Percentiles rank a stretch among this genome's conserved stretches.
These are phyloP conservation scores for Apus apus DNA, from an alignment of 2,113 vertebrate species.

Conservation along the genomic window DNA sequence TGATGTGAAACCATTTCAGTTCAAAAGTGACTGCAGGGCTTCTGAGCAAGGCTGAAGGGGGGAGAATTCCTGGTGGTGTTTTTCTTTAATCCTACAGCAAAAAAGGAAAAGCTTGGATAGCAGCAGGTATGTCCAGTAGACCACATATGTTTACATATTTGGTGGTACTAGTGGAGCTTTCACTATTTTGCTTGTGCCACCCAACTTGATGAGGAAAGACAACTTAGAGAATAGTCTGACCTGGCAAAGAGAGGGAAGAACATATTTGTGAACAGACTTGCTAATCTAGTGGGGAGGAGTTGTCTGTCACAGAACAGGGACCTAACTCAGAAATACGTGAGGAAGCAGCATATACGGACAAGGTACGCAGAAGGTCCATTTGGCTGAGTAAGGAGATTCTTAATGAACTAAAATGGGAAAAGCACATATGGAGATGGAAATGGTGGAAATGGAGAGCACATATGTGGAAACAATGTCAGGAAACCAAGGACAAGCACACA, in stretches of 20 bases:
- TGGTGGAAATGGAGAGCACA: conserved; percentile 3
- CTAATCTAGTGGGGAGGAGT: not conserved
- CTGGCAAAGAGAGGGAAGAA: not conserved
- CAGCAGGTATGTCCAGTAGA: not conserved
- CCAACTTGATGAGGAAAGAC: not conserved
- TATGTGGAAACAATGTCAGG: not conserved
- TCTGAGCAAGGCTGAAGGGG: not conserved
- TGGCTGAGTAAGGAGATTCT: not conserved
- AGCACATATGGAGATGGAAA: conserved; percentile 1
- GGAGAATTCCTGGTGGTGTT: not conserved
- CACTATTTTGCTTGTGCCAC: not conserved
- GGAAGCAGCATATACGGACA: not conserved
- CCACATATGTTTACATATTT: not conserved
- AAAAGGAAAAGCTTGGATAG: not conserved
- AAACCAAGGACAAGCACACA: not conserved
- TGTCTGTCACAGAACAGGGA: not conserved
- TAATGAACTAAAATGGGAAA: conserved; percentile 22
- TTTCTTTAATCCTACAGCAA: not conserved
- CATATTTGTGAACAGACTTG: not conserved
- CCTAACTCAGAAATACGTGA: not conserved
- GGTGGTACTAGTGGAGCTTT: not conserved
- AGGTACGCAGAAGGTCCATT: not conserved
- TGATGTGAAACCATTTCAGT: not conserved
- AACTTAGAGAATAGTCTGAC: not conserved
- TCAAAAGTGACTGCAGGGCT: not conserved